Base-by-base conservation (phyloP, 2,888 invertebrate genomes). In the Podabrus alpinus region DNA sequence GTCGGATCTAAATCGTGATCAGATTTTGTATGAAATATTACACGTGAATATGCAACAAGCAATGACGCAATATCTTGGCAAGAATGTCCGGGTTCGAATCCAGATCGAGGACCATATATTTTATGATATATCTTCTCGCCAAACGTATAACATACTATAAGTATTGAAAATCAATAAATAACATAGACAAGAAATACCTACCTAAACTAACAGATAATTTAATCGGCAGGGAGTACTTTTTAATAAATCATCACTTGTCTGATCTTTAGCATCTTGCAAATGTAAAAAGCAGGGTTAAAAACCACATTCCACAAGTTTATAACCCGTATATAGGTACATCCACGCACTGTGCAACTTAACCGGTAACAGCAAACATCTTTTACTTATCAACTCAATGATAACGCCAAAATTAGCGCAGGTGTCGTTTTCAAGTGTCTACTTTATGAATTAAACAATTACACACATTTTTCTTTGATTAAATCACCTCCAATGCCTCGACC, bases 281-380 rank as follows among this genome's bases (percentile, higher is more conserved):
- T 45, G 68, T 73, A 73, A 68, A 45, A 73, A 17, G 69, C 59
- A 24, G 66, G 66, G 60, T 74, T 73, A 73, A 74, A 75, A 72
- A 72, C 69, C 72, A 69, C 75, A 75, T 75, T 75, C 75, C 75
- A 15, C 70, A 15, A 68, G 69, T 75, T 75, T 72, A 75, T 72
- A 68, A 69, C 66, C 75, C 75, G 75, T 75, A 70, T 68, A 62
- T 19, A 21, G 68, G 67, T 68, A 72, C 64, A 68, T 69, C 72
- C 75, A 75, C 75, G 75, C 75, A 75, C 72, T 19, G 66, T 21
- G 21, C 64, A 72, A 75, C 72, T 72, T 66, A 75, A 72, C 72
- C 75, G 72, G 75, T 72, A 75, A 75, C 21, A 61, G 62, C 60
- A 68, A 70, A 71, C 62, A 74, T 74, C 19, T 67, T 62, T 45